A percentile compares a stretch with the other conserved stretches of the same genome.
phyloP scores from a whole-genome alignment of 2,113 vertebrate species.

The Dipodomys stephensi region DNA sequence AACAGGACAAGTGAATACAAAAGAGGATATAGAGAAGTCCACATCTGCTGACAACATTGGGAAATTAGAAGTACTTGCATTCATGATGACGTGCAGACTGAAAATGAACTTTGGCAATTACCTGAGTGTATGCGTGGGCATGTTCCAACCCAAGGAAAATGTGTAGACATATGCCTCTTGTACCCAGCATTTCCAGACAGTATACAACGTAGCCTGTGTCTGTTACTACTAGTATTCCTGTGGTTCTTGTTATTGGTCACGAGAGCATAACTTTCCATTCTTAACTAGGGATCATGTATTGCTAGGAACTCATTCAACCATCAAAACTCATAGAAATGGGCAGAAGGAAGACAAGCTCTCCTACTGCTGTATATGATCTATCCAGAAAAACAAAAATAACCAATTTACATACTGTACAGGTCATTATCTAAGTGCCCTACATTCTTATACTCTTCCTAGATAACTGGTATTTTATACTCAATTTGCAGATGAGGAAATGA shows the following conservation, averaged over 20 bases:
- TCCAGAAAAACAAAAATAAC: conserved; percentile 1
- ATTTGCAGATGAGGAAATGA: not conserved
- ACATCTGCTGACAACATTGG: not conserved
- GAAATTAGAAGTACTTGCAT: not conserved
- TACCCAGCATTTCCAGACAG: not conserved
- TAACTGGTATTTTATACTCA: not conserved
- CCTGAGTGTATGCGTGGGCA: not conserved
- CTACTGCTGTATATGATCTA: not conserved
- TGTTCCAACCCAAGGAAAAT: conserved; percentile 19
- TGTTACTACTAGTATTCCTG: not conserved
- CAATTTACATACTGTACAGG: not conserved
- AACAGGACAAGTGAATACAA: not conserved
- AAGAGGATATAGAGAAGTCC: not conserved
- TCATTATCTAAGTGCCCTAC: not conserved
- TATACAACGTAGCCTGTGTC: not conserved
- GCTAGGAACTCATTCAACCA: not conserved
- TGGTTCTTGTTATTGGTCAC: no score
- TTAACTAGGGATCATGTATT: conserved; percentile 33
- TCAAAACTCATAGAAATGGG: not conserved
- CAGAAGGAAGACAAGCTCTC: not conserved
- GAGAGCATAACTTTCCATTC: not conserved
- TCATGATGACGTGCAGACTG: not conserved
- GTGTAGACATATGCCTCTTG: not conserved
- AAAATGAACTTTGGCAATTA: conserved; percentile 16
- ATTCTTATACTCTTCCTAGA: not conserved